Percentiles rank a stretch among this genome's conserved stretches.
Evolutionary conservation across 2,888 invertebrate species (phyloP).

Genomic region (Brachyptera putata): DNA sequence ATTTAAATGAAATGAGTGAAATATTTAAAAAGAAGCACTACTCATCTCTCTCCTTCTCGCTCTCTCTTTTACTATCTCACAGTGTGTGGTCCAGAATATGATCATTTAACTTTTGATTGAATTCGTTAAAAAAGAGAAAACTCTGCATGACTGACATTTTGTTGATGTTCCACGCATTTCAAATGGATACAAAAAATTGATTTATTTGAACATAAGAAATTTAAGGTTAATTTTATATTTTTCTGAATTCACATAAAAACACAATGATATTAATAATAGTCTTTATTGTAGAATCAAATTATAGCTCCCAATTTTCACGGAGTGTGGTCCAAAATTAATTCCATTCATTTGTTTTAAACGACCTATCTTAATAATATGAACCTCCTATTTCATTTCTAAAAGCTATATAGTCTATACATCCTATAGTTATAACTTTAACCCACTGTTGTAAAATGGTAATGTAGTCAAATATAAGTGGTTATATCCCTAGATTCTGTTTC

Average conservation of each 20-base stretch:
- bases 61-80: too few relatives aligned
- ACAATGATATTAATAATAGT: slow-evolving; percentile 4
- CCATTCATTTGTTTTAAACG: slow-evolving; percentile 5
- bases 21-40: too few relatives aligned
- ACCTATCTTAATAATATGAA: not conserved
- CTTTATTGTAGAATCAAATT: not conserved
- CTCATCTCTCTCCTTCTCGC: too few relatives aligned
- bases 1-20: too few relatives aligned
- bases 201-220: too few relatives aligned
- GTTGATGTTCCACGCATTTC: not conserved
- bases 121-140: not conserved
- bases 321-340: slow-evolving; percentile 12
- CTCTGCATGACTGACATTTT: not conserved
- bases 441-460: too few relatives aligned
- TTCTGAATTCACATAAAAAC: slow-evolving; percentile 3
- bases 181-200: not conserved
- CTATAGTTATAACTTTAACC: too few relatives aligned
- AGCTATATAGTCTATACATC: too few relatives aligned
- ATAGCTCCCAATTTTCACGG: slow-evolving; percentile 13
- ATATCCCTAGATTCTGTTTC: too few relatives aligned
- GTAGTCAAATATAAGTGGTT: too few relatives aligned
- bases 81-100: slow-evolving; percentile 8
- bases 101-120: slow-evolving; percentile 15
- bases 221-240: not conserved
- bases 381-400: too few relatives aligned